Evolutionary conservation across 2,113 vertebrate species (phyloP), one percentile per base, ranked within the genome.

Genomic region (Laterallus jamaicensis): DNA sequence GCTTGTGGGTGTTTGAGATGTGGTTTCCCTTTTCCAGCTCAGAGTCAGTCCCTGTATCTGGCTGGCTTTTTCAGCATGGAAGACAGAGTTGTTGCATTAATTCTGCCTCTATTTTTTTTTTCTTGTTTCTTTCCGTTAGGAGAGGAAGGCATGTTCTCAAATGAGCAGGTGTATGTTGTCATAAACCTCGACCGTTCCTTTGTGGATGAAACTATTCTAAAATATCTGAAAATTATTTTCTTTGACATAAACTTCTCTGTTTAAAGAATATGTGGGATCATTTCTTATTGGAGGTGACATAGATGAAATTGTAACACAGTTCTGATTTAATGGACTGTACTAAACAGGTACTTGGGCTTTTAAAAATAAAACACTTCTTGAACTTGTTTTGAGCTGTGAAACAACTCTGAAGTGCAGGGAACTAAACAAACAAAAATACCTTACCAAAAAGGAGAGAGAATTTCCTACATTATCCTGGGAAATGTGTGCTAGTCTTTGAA

Each of bases 361-460:
- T 70, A 77, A 10, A 75, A 81, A 28, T 68, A 15, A 84, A 86
- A 63, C 6, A 3, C 42, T 64, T 85, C 31, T 60, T 71, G 60
- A 84, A 56, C 19, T 17, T 28, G 6, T 75, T 63, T 86, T 40
- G 68, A 83, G 25, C 24, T 44, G 16, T 44, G 77, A 54, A 44
- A 44, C 12, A 40, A 11, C n/a, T 40, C 12, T 70, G 55, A 80
- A 9, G n/a, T 19, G 6, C 0, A 60, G 17, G 18, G 26, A 83
- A 71, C 50, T 22, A 62, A 81, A 67, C 5, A 21, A 37, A 37
- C 10, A 58, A 31, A 73, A 74, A 70, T 52, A 56, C 6, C 15
- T 2, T 52, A 4, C 0, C 4, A 14, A n/a, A 40, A 56, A 35
- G 22, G 54, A 13, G 60, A 24, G 10, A 50, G 2, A 12, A 28